These are phyloP conservation scores for Smittia aterrima DNA, from an alignment of 2,888 invertebrate species.

Conservation along the genomic window DNA sequence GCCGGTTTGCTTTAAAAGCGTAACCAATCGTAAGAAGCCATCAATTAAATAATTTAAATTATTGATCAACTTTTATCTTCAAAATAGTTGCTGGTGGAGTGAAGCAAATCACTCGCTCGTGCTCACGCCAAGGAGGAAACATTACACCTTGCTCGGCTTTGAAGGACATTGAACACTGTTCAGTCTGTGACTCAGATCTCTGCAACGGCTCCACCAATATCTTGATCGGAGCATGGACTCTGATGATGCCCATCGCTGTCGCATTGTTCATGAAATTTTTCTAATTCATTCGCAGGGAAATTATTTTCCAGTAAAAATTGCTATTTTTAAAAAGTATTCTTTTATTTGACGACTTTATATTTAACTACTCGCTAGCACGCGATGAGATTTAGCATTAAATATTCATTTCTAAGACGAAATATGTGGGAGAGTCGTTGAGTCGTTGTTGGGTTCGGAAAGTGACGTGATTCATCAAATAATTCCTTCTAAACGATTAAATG, in stretches of 20 bases:
- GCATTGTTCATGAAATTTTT: conserved; percentile 31
- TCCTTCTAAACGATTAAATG: no score
- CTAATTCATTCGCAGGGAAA: conserved; percentile 8
- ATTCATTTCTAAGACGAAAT: no score
- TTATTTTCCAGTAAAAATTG: not conserved
- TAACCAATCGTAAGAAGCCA: conserved; percentile 7
- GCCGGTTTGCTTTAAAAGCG: conserved; percentile 31
- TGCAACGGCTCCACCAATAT: conserved; percentile 25
- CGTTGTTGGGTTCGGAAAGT: no score
- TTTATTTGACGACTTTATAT: not conserved
- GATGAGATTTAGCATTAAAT: no score
- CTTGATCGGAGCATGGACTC: not conserved
- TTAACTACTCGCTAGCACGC: no score
- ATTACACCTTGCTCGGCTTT: conserved; percentile 18
- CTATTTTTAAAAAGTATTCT: conserved; percentile 1
- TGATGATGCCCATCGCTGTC: conserved; percentile 20
- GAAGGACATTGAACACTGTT: conserved; percentile 33
- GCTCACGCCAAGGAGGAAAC: not conserved
- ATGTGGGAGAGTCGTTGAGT: no score
- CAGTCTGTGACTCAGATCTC: conserved; percentile 25
- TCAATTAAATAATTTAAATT: not conserved
- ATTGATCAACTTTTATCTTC: not conserved
- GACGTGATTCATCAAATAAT: no score
- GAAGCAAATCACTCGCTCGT: conserved; percentile 26
- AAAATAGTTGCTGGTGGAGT: not conserved